Conservation (phyloP, 2,888 invertebrate species). For the Steinernema scapterisci region DNA sequence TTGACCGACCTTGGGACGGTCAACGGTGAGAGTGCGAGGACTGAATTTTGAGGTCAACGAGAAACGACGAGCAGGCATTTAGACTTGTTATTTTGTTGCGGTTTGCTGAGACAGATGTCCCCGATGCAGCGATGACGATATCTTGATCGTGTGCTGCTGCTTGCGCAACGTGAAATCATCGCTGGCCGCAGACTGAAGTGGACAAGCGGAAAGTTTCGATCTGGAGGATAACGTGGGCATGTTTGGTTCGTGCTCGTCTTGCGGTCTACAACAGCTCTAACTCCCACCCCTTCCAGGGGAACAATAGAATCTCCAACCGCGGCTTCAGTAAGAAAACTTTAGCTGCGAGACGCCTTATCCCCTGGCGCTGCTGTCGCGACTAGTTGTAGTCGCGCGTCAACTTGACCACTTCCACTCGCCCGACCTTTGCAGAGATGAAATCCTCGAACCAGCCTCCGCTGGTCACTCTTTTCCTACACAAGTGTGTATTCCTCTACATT, state of each 20-base stretch:
- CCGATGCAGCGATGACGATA: not conserved
- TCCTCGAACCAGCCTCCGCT: constrained; percentile 21
- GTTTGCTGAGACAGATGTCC: not conserved
- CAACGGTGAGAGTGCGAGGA: not conserved
- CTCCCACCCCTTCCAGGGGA: not conserved
- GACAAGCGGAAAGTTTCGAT: not conserved
- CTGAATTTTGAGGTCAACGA: constrained; percentile 8
- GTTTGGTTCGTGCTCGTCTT: not conserved
- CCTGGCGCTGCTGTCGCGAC: not conserved
- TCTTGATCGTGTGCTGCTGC: constrained; percentile 8
- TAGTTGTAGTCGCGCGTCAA: constrained; percentile 12
- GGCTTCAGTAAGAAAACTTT: constrained; percentile 16
- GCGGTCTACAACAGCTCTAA: constrained; percentile 11
- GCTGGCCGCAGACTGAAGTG: not conserved
- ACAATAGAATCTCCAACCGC: constrained; percentile 1
- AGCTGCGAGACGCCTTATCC: constrained; percentile 7
- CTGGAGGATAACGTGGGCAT: not conserved
- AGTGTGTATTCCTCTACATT: not conserved
- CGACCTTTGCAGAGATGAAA: not conserved
- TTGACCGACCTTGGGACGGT: constrained; percentile 3
- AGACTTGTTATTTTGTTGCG: constrained; percentile 7
- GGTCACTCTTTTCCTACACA: constrained; percentile 1
- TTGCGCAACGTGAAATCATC: not conserved
- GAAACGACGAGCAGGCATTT: not conserved
- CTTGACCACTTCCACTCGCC: not conserved